phyloP scores from a whole-genome alignment of 2,888 invertebrate genomes.

The Lithophane semibrunnea region DNA sequence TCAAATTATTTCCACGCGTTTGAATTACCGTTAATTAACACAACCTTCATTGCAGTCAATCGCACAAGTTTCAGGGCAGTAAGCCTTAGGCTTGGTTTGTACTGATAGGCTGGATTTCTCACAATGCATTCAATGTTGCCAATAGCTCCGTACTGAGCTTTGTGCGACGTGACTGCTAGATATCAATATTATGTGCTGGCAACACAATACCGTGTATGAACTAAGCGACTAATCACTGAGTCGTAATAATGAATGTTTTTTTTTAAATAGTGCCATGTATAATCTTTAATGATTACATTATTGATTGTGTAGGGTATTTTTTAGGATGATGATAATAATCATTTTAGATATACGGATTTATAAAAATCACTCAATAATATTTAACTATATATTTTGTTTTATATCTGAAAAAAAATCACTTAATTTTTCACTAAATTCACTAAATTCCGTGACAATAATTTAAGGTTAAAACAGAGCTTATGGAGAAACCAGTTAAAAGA shows the following conservation, averaged over 20 bases:
- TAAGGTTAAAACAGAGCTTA: neutral
- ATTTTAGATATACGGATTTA: neutral
- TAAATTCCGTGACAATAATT: neutral
- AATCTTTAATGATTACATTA: neutral
- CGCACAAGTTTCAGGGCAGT: constrained; percentile 18
- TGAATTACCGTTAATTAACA: neutral
- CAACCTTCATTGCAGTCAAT: constrained; percentile 8
- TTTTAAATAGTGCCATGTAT: neutral
- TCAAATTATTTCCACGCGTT: neutral
- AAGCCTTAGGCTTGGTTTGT: neutral
- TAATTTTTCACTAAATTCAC: too few species aligned
- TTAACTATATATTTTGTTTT: too few species aligned
- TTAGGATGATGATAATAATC: neutral
- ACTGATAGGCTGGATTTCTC: constrained; percentile 12
- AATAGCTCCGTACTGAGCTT: constrained; percentile 38
- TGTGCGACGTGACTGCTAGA: constrained; percentile 31
- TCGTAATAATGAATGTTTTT: neutral
- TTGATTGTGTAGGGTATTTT: neutral
- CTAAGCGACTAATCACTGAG: constrained; percentile 9
- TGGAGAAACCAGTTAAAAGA: neutral
- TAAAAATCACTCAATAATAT: neutral
- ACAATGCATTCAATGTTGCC: constrained; percentile 46
- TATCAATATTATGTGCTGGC: constrained; percentile 37
- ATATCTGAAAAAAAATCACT: neutral
- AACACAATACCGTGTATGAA: constrained; percentile 19